Percentiles rank a stretch among this genome's conserved stretches.
These are phyloP conservation scores for Anseranas semipalmata DNA, from an alignment of 2,113 vertebrate genomes.

Conservation along the genomic window DNA sequence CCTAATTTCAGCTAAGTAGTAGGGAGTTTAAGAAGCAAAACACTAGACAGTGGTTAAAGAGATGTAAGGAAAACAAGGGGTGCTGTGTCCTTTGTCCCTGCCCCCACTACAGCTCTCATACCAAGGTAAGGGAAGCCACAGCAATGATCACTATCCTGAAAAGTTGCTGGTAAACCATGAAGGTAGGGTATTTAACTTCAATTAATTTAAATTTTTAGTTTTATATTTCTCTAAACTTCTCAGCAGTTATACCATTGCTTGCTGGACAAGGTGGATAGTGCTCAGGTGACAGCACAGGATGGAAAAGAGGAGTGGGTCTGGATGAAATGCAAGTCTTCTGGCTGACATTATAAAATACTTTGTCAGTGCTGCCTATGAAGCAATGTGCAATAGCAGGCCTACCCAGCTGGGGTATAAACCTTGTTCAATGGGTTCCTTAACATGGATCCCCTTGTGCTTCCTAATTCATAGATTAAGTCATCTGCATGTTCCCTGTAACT, in stretches of 20 bases:
- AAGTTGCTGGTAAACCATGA: background rate
- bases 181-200: background rate
- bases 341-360: background rate
- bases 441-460: background rate
- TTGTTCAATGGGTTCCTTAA: background rate
- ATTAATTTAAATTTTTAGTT: background rate
- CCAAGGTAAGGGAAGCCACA: background rate
- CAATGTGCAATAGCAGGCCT: background rate
- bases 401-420: background rate
- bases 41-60: background rate
- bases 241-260: background rate
- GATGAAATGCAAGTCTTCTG: background rate
- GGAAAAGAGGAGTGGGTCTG: background rate
- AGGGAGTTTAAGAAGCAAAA: background rate
- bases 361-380: background rate
- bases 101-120: background rate
- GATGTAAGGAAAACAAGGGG: background rate
- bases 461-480: background rate
- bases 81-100: background rate
- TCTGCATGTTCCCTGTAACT: background rate
- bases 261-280: background rate
- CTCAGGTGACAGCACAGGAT: background rate
- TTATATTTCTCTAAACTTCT: background rate
- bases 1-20: background rate
- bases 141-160: background rate